Evolutionary conservation across 2,888 invertebrate genomes (phyloP), one percentile per base, ranked within the genome.

Genomic region (Chaitophorus viminalis): DNA sequence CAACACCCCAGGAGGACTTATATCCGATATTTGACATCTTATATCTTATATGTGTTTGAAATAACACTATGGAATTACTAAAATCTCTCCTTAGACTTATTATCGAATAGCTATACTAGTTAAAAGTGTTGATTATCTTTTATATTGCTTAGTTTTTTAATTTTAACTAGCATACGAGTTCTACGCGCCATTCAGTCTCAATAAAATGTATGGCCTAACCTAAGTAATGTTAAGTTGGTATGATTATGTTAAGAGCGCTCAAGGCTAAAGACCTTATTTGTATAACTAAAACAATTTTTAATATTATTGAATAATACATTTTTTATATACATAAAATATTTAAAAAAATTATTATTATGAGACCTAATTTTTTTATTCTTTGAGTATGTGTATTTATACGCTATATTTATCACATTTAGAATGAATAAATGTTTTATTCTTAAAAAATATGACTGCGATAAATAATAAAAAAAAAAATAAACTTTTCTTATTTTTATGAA

Each of bases 1-100:
- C 79, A 74, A 87, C 46, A 87, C 87, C 87, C 87, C 87, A 87
- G 87, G 87, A 87, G 87, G 87, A 87, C 87, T 87, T 87, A 81
- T 65, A 74, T 87, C 87, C 87, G 87, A 81, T 79, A 74, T 36
- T 81, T 29, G 78, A n/a, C 70, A 54, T 72, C 52, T 81, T 74
- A 87, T 77, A 79, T 70, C 75, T 81, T 74, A 81, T 31, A 79
- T 72, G 74, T 81, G 25, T 78, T 87, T 87, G n/a, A 65, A 74
- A 79, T 65, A 72, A 8, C 60, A 81, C 54, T 78, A 84, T 70
- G 70, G 78, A 72, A 31, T 33, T 81, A 76, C 31, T 84, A 77
- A 81, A 81, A 79, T 60, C 60, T 81, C 25, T 65, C 29, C 74
- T 87, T 65, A 60, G 39, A 79, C n/a, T n/a, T n/a, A 54, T 78